Evolutionary conservation across 2,888 invertebrate species (phyloP).

Genomic region (Lampropteryx suffumata): DNA sequence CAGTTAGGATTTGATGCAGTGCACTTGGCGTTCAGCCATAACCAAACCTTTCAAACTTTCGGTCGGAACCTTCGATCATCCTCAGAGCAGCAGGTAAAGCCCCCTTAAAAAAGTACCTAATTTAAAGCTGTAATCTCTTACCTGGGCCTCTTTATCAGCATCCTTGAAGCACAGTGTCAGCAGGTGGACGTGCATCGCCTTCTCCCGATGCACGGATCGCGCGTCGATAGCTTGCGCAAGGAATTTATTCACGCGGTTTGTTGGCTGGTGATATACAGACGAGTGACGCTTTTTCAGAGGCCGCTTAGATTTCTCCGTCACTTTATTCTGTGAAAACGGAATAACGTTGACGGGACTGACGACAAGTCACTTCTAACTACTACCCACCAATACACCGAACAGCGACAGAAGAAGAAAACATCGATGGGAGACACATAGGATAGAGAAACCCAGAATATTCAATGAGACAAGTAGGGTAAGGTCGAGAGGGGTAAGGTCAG

Average conservation of each 20-base stretch:
- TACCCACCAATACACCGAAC: slow-evolving; percentile 40
- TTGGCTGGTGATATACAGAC: slow-evolving; percentile 93
- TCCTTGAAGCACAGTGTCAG: slow-evolving; percentile 94
- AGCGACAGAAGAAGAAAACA: slow-evolving; percentile 30
- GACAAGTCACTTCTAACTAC: slow-evolving; percentile 19
- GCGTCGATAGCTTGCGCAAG: slow-evolving; percentile 95
- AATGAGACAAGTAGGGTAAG: slow-evolving; percentile 33
- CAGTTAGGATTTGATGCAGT: too few relatives aligned
- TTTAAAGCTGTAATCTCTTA: too few relatives aligned
- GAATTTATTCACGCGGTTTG: slow-evolving; percentile 95
- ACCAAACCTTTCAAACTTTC: too few relatives aligned
- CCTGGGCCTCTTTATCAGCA: slow-evolving; percentile 91
- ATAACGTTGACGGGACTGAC: slow-evolving; percentile 43
- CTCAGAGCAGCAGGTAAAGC: too few relatives aligned
- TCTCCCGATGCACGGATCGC: slow-evolving; percentile 94
- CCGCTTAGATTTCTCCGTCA: slow-evolving; percentile 93
- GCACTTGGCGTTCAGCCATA: too few relatives aligned
- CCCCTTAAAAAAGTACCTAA: too few relatives aligned
- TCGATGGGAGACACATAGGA: slow-evolving; percentile 35
- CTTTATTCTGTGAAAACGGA: slow-evolving; percentile 87
- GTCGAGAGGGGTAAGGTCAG: slow-evolving; percentile 42
- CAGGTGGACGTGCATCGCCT: slow-evolving; percentile 93
- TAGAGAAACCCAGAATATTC: slow-evolving; percentile 41
- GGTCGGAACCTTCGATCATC: too few relatives aligned
- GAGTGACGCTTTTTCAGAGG: slow-evolving; percentile 94